Evolutionary conservation across 2,797 vertebrate genomes (phyloP).

Genomic region (Phoebastria nigripes): DNA sequence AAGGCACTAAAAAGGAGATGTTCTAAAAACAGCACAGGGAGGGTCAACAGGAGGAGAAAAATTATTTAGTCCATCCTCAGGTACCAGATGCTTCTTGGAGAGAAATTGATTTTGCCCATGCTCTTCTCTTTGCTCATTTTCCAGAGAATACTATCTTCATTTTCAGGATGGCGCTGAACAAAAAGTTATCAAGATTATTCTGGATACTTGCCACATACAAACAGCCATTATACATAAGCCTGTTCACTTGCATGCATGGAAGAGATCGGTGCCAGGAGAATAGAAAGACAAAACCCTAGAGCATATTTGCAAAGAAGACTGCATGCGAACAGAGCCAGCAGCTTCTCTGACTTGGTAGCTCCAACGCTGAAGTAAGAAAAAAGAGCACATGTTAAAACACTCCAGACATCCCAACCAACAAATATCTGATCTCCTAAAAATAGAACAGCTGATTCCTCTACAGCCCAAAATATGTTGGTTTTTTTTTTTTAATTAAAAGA

Average conservation of each 20-base stretch:
- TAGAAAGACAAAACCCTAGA: slow-evolving; percentile 58
- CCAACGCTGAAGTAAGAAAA: neutral
- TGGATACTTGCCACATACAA: slow-evolving; percentile 28
- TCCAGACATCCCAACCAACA: slow-evolving; percentile 33
- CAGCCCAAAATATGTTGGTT: neutral
- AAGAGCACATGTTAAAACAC: slow-evolving; percentile 20
- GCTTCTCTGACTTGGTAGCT: slow-evolving; percentile 6
- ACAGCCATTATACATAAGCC: slow-evolving; percentile 62
- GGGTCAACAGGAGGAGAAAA: slow-evolving; percentile 5
- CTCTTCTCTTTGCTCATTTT: neutral
- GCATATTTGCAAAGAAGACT: slow-evolving; percentile 39
- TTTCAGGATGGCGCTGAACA: neutral
- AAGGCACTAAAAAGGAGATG: slow-evolving; percentile 63
- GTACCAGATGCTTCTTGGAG: neutral
- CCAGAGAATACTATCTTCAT: slow-evolving; percentile 3
- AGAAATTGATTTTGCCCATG: neutral
- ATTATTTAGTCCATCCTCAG: slow-evolving; percentile 54
- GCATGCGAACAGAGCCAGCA: slow-evolving; percentile 17
- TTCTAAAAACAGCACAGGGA: slow-evolving; percentile 39
- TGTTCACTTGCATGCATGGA: slow-evolving; percentile 28
- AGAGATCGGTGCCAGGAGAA: slow-evolving; percentile 42
- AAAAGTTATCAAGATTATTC: slow-evolving; percentile 28
- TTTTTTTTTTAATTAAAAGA: neutral
- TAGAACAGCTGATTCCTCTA: neutral
- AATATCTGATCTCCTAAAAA: slow-evolving; percentile 1